A percentile compares a stretch with the other conserved stretches of the same genome.
phyloP scores from a whole-genome alignment of 2,888 invertebrate species.

The Drosophila niveifrons region DNA sequence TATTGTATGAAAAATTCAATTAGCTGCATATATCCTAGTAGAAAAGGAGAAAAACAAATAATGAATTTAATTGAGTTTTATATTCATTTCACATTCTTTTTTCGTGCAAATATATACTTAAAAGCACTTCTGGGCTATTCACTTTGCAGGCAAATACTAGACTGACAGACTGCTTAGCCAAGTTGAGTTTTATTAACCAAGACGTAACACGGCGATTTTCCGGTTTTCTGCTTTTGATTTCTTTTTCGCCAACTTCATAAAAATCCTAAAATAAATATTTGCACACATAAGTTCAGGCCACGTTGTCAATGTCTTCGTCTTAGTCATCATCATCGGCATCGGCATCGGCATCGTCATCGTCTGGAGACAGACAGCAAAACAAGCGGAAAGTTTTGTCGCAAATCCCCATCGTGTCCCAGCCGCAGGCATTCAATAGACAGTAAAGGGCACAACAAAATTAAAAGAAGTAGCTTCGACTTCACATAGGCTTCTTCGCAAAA shows the following conservation, averaged over 20 bases:
- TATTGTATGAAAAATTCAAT: constrained; percentile 62
- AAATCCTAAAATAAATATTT: constrained; percentile 76
- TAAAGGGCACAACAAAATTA: constrained; percentile 60
- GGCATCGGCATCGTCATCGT: constrained; percentile 39
- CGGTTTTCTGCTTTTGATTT: constrained; percentile 44
- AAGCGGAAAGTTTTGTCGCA: constrained; percentile 65
- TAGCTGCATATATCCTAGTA: constrained; percentile 41
- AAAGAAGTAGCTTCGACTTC: constrained; percentile 11
- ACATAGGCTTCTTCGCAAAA: not conserved
- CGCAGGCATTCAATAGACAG: constrained; percentile 47
- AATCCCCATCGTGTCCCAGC: constrained; percentile 51
- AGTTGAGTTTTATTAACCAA: constrained; percentile 58
- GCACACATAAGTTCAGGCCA: constrained; percentile 59
- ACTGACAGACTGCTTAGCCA: constrained; percentile 8
- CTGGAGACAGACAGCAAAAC: constrained; percentile 62
- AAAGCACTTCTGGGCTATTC: constrained; percentile 9
- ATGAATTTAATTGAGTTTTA: constrained; percentile 63
- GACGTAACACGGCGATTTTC: constrained; percentile 57
- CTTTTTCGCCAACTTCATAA: constrained; percentile 57
- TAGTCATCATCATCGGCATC: constrained; percentile 12
- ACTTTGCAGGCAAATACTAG: constrained; percentile 16
- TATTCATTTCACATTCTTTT: constrained; percentile 10
- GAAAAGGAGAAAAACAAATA: constrained; percentile 31
- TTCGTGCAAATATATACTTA: constrained; percentile 26
- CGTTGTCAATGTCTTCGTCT: constrained; percentile 8